Base-by-base conservation (phyloP, 2,113 vertebrate species). In the Cryptomyrus ogoouensis region DNA sequence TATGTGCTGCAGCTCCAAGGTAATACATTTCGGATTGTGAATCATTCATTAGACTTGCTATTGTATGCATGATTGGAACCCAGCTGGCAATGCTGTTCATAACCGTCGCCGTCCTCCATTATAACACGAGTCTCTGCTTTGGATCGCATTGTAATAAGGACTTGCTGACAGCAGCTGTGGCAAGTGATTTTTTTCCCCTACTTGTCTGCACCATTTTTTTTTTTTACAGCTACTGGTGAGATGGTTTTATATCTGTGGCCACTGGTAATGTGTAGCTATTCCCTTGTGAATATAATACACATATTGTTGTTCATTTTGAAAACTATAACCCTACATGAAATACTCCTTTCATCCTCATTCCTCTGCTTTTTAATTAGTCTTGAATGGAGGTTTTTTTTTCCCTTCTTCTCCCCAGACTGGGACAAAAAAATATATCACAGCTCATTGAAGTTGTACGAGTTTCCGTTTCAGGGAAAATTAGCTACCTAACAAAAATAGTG, bases 1-100 rank as follows among this genome's bases (percentile, higher is more conserved):
- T 53, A 35, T 35, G 50, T 35, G 50, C 50, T 27, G 85, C 27
- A 5, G 46, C 49, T 87, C 47, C n/a, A 87, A 87, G 85, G 50
- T 87, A 87, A 19, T 35, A 87, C 50, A 47, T 35, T 53, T 87
- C 12, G 17, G 85, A 35, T 35, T 35, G 47, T 87, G 50, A 87
- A 35, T 87, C 85, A 52, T 87, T 87, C 85, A 53, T 87, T 87
- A 87, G 50, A 53, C 24, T 52, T 27, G 50, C 85, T 35, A 21
- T 87, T 87, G 50, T 87, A 87, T 53, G 49, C 50, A 47, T 53
- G 85, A 53, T 87, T 87, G 85, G 85, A 87, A 42, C 85, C 85
- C 85, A 87, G 85, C 85, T 87, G 85, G 31, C 3, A 19, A 21
- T 0, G 85, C 85, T 19, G 85, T 87, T 39, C 31, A 53, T 53